These are phyloP conservation scores for Patiria pectinifera DNA, from an alignment of 53 echinoderm and acorn worm genomes.

Conservation along the genomic window DNA sequence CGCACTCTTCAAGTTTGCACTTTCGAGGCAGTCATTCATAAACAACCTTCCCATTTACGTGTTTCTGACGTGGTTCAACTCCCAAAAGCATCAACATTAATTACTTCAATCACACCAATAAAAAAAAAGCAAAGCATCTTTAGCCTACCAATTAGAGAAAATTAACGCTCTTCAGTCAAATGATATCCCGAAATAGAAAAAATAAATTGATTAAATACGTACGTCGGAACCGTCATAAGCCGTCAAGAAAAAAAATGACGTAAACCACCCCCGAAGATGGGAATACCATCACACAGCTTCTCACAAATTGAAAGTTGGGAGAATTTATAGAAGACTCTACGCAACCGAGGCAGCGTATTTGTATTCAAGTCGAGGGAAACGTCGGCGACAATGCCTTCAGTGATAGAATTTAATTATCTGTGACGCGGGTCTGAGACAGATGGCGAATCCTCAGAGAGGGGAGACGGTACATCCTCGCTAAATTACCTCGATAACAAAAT, in stretches of 20 bases:
- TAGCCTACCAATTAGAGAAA: not conserved
- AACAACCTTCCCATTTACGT: not conserved
- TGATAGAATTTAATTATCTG: constrained; percentile 10
- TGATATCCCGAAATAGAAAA: not conserved
- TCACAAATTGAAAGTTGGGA: not conserved
- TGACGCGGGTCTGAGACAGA: constrained; percentile 19
- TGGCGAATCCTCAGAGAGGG: constrained; percentile 7
- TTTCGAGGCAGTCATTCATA: not conserved
- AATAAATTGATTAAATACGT: not conserved
- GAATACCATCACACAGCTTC: not conserved
- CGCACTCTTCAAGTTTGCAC: not conserved
- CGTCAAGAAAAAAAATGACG: not conserved
- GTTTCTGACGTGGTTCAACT: not conserved
- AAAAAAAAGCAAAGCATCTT: not conserved
- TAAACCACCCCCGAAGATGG: not conserved
- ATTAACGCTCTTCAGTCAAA: not conserved
- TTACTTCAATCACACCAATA: not conserved
- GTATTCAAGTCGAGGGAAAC: constrained; percentile 8
- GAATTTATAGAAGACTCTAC: not conserved
- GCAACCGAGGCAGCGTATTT: not conserved
- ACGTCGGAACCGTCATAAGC: not conserved
- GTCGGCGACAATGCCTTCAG: not conserved
- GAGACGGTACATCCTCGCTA: not conserved
- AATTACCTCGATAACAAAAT: constrained; percentile 28
- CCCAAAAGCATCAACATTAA: not conserved